phyloP scores from a whole-genome alignment of 2,113 vertebrate genomes.

The Perccottus glenii region DNA sequence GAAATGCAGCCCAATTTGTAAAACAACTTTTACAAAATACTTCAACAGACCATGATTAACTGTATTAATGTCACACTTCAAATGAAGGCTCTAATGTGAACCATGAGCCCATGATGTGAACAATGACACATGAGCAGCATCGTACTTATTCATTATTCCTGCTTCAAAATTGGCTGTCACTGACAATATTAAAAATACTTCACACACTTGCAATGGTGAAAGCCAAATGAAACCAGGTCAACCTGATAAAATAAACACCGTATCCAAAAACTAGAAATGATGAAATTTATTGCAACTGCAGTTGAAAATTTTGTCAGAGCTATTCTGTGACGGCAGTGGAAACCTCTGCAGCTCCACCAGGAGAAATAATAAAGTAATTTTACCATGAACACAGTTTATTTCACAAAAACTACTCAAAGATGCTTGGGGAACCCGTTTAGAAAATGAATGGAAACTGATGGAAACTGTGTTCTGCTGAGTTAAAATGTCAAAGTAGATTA shows the following conservation, averaged over 20 bases:
- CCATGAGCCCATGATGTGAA: background rate
- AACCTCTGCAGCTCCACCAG: no score
- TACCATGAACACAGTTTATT: background rate
- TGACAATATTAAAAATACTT: background rate
- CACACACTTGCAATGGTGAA: slow-evolving; percentile 8
- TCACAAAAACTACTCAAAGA: background rate
- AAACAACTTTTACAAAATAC: background rate
- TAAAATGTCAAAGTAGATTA: background rate
- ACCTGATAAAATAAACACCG: background rate
- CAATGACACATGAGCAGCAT: background rate
- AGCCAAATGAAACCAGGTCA: slow-evolving; percentile 8
- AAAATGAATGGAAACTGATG: slow-evolving; percentile 8
- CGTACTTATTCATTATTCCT: no score
- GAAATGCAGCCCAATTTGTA: background rate
- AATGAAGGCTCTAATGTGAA: no score
- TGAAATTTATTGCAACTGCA: slow-evolving; percentile 30
- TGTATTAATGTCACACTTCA: no score
- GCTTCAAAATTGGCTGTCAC: background rate
- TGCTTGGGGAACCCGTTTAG: background rate
- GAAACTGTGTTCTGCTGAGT: background rate
- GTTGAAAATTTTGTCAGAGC: background rate
- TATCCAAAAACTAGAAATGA: slow-evolving; percentile 22
- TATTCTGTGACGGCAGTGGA: background rate
- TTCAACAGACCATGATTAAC: background rate
- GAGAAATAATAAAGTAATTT: background rate